Evolutionary conservation across 1,140 invertebrate species (phyloP).

Genomic region (Ceratosolen fusciceps): DNA sequence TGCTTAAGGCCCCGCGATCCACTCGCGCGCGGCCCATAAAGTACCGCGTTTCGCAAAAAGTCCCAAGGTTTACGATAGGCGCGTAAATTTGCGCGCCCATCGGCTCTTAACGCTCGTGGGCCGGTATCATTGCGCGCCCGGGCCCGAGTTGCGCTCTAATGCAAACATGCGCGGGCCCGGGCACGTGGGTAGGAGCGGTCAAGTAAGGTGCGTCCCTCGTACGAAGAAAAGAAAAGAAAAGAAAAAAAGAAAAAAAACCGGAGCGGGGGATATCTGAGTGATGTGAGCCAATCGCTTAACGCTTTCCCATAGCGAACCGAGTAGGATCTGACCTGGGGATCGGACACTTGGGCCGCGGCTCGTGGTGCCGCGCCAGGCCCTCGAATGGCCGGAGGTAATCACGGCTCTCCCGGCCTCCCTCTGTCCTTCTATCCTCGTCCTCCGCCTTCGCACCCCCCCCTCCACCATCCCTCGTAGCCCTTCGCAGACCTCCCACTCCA

Average conservation of each 20-base stretch:
- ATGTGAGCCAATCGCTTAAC: slow-evolving; percentile 72
- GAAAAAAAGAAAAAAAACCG: too few species aligned
- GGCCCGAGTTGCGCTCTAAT: too few species aligned
- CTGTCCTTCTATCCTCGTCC: slow-evolving; percentile 26
- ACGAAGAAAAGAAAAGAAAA: too few species aligned
- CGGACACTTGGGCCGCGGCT: slow-evolving; percentile 50
- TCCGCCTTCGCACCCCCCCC: slow-evolving; percentile 53
- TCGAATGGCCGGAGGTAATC: slow-evolving; percentile 68
- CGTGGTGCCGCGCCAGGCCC: slow-evolving; percentile 54
- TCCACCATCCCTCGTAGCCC: not conserved
- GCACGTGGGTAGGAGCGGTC: not conserved
- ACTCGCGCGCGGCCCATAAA: not conserved
- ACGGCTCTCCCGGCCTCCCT: slow-evolving; percentile 60
- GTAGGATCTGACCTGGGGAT: slow-evolving; percentile 69
- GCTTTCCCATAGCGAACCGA: slow-evolving; percentile 69
- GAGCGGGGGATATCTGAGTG: slow-evolving; percentile 66
- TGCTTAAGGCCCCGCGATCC: not conserved
- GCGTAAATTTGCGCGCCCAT: not conserved
- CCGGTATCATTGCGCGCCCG: not conserved
- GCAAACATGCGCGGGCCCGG: not conserved
- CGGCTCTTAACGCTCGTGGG: not conserved
- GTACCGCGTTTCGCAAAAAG: not conserved
- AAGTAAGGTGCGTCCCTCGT: slow-evolving; percentile 34
- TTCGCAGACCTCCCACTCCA: not conserved
- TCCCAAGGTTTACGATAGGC: not conserved